phyloP scores from a whole-genome alignment of 1,140 invertebrate species.

The Hylaeus anthracinus region DNA sequence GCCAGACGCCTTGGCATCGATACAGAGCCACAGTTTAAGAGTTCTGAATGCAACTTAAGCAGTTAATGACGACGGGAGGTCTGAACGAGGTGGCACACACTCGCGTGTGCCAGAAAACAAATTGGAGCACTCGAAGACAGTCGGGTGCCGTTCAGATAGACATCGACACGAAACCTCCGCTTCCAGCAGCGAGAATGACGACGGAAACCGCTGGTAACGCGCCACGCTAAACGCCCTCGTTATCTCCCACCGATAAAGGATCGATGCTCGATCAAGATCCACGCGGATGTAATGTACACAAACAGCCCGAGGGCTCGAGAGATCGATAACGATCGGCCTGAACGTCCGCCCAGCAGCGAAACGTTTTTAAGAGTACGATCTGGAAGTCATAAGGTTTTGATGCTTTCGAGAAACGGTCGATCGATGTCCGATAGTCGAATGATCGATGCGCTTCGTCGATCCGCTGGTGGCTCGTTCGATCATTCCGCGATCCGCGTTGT shows the following conservation, averaged over 20 bases:
- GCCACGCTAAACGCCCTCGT: constrained; percentile 34
- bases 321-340: constrained; percentile 6
- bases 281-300: constrained; percentile 46
- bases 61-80: constrained; percentile 55
- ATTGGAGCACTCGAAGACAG: constrained; percentile 66
- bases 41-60: constrained; percentile 59
- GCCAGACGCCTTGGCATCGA: constrained; percentile 1
- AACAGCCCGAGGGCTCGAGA: constrained; percentile 53
- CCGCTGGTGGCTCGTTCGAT: background rate
- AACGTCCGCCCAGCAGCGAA: background rate
- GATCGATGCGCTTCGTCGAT: constrained; percentile 18
- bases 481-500: background rate
- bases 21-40: constrained; percentile 27
- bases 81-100: constrained; percentile 43
- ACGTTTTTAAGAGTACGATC: background rate
- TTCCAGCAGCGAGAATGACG: constrained; percentile 45
- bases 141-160: constrained; percentile 64
- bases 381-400: constrained; percentile 36
- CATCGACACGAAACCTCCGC: constrained; percentile 56
- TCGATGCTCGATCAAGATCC: constrained; percentile 52
- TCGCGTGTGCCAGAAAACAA: constrained; percentile 53
- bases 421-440: constrained; percentile 9
- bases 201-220: constrained; percentile 10
- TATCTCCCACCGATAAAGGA: constrained; percentile 52
- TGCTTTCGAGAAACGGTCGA: constrained; percentile 24